phyloP scores from a whole-genome alignment of 2,888 invertebrate species.

The Himalopsyche japonica region DNA sequence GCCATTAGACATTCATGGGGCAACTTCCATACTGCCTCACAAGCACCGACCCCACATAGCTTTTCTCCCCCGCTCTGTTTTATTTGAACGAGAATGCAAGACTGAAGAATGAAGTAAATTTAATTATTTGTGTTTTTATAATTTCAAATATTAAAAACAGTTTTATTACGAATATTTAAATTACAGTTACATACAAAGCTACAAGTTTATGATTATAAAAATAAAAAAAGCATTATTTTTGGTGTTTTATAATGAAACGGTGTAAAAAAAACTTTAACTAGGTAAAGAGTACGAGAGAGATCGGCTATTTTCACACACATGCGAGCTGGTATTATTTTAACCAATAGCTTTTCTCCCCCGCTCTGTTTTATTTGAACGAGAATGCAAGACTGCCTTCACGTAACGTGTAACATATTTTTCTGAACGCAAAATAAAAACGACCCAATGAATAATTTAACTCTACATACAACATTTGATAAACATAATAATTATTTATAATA shows the following conservation, averaged over 20 bases:
- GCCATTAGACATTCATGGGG: constrained; percentile 34
- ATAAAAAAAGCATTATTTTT: not conserved
- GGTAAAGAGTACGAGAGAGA: not conserved
- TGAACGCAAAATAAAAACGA: not conserved
- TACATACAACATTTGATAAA: not conserved
- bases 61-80: not conserved
- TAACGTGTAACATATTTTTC: not conserved
- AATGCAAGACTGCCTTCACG: not conserved
- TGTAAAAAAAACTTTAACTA: not conserved
- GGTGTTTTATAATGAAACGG: not conserved
- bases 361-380: not conserved
- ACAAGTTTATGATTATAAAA: too few relatives aligned
- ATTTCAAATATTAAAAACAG: too few relatives aligned
- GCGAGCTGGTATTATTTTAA: constrained; percentile 16
- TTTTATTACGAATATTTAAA: too few relatives aligned
- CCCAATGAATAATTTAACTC: not conserved
- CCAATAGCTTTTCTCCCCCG: too few relatives aligned
- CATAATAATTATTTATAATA: not conserved
- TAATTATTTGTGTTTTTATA: too few relatives aligned
- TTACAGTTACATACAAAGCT: too few relatives aligned
- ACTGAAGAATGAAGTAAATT: not conserved
- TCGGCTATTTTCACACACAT: not conserved
- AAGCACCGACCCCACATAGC: not conserved
- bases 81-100: constrained; percentile 1
- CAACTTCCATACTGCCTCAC: not conserved